These are phyloP conservation scores for Jordanella pulchra DNA, from an alignment of 2,797 vertebrate species.

Conservation along the genomic window DNA sequence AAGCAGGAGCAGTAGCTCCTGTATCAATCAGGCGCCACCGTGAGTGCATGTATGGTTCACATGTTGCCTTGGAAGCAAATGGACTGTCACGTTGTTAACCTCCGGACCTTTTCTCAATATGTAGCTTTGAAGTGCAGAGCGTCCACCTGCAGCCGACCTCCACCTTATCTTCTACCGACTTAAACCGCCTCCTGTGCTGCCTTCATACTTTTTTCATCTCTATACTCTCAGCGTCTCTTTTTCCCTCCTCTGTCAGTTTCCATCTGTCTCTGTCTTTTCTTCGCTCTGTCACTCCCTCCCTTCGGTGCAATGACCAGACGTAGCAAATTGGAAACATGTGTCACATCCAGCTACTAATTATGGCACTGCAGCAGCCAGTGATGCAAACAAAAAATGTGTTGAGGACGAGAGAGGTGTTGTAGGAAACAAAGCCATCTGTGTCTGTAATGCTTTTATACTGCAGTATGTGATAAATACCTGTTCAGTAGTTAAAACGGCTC, in stretches of 20 bases:
- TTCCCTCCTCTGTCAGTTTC: conserved; percentile 42
- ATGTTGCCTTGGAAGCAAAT: conserved; percentile 61
- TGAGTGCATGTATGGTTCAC: conserved; percentile 50
- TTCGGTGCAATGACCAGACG: conserved; percentile 57
- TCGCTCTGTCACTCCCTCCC: conserved; percentile 32
- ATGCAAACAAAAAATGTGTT: conserved; percentile 46
- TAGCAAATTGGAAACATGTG: conserved; percentile 81
- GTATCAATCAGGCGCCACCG: conserved; percentile 46
- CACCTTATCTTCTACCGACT: conserved; percentile 18
- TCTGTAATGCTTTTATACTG: neutral
- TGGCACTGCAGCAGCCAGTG: conserved; percentile 45
- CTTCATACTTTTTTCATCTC: neutral
- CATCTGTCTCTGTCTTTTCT: conserved; percentile 57
- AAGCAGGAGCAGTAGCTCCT: conserved; percentile 44
- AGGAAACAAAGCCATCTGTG: conserved; percentile 16
- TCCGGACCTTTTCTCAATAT: conserved; percentile 40
- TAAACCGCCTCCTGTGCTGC: neutral
- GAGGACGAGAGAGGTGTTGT: conserved; percentile 46
- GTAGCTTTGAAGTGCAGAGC: conserved; percentile 64
- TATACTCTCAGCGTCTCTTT: neutral
- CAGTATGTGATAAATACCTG: neutral
- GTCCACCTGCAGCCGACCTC: conserved; percentile 55
- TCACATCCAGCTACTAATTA: conserved; percentile 78
- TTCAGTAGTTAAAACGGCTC: neutral
- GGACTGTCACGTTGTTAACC: conserved; percentile 71